Base-by-base conservation (phyloP, 2,113 vertebrate species). In the Oophaga pumilio region DNA sequence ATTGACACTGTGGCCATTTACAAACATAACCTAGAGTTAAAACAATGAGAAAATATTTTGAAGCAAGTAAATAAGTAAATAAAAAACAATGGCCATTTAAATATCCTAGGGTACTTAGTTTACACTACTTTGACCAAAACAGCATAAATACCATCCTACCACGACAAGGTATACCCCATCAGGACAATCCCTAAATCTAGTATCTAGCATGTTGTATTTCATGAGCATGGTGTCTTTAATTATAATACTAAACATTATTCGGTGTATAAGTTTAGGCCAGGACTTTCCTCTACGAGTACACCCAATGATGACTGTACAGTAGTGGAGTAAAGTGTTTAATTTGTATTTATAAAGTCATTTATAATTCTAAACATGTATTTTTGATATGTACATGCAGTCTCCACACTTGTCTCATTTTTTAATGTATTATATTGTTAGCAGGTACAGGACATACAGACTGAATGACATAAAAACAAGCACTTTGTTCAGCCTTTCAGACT, bases 381-480 rank as follows among this genome's bases (percentile, higher is more conserved):
- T 11, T 13, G 22, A 20, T 2, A 57, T 79, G 57, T 26, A 28
- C 76, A 79, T 80, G 56, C 77, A 33, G 26, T 59, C 77, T 60
- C 17, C 24, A 60, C 77, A 28, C 56, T 20, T 26, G 18, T 59
- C 77, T 80, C 56, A 59, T 60, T 60, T 60, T 18, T 56, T n/a
- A 28, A 4, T 76, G 24, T 80, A 24, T 60, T 28, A 59, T 5
- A 57, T 80, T 60, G 77, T 2, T 26, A 66, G 60, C 22, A 52
- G 24, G 18, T 50, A 66, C 81, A 82, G 62, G 22, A 68, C 49
- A 66, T 68, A 24, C 24, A 24, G 18, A 57, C 66, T 84, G 82
- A 53, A 0, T 85, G 84, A 76, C 56, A 85, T 60, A 28, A 20
- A 85, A 56, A 76, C 84, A 74, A 49, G 28, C 52, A 85, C 69